phyloP scores from a whole-genome alignment of 2,113 vertebrate species.

The Capra hircus region DNA sequence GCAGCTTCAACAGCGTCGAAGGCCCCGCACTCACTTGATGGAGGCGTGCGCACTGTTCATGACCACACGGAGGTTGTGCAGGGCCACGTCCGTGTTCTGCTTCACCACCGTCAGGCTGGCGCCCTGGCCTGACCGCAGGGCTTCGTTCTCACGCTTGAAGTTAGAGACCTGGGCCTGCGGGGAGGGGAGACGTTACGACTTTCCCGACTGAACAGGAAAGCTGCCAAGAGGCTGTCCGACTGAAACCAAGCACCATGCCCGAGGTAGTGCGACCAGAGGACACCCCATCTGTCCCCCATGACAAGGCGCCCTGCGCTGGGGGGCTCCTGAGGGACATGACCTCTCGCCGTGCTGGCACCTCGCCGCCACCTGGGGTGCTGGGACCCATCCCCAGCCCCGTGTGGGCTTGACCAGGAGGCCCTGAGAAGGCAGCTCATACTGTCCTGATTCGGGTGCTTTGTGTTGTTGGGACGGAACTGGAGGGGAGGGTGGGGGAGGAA shows the following conservation, averaged over 20 bases:
- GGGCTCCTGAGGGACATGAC: neutral
- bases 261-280: fast-evolving
- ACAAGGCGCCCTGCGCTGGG: neutral
- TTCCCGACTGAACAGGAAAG: fast-evolving
- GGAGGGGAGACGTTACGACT: fast-evolving
- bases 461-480: neutral
- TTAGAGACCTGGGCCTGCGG: conserved; percentile 82
- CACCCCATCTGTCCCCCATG: neutral
- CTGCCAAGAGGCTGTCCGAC: fast-evolving
- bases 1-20: neutral
- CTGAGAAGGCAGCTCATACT: fast-evolving
- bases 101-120: conserved; percentile 81
- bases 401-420: neutral
- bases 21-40: conserved; percentile 80
- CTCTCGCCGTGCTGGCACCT: fast-evolving
- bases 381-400: fast-evolving
- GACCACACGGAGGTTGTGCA: conserved; percentile 85
- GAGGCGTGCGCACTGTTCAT: conserved; percentile 80
- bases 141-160: conserved; percentile 79
- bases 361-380: fast-evolving
- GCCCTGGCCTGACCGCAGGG: conserved; percentile 79
- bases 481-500: neutral
- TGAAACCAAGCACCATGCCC: fast-evolving
- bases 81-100: conserved; percentile 85
- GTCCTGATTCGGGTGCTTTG: fast-evolving